phyloP scores from a whole-genome alignment of 2,113 vertebrate genomes.

The Dromas ardeola region DNA sequence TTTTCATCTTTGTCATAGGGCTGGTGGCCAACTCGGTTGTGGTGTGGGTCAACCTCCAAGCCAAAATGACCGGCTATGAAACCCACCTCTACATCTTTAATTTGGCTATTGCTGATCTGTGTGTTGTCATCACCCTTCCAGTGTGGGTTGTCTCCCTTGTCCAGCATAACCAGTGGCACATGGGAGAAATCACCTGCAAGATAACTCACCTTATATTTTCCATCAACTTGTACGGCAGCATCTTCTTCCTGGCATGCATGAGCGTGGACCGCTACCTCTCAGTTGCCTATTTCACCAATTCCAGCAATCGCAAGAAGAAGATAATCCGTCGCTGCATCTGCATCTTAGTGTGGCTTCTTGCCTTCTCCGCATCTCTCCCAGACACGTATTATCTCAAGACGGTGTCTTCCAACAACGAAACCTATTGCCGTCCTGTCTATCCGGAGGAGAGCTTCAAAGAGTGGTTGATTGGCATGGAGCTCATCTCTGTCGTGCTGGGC shows the following conservation, averaged over 20 bases:
- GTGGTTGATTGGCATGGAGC: constrained; percentile 87
- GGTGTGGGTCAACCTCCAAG: constrained; percentile 92
- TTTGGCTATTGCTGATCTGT: constrained; percentile 88
- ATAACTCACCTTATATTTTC: constrained; percentile 89
- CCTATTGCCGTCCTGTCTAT: constrained; percentile 84
- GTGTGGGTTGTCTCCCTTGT: constrained; percentile 88
- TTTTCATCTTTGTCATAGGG: constrained; percentile 91
- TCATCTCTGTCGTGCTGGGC: constrained; percentile 84
- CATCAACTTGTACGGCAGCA: constrained; percentile 91
- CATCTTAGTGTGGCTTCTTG: constrained; percentile 87
- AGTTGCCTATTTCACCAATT: constrained; percentile 67
- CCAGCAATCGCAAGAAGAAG: constrained; percentile 75
- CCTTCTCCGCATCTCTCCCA: constrained; percentile 81
- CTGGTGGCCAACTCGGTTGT: constrained; percentile 90
- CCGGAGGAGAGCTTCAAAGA: constrained; percentile 80
- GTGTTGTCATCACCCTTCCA: constrained; percentile 87
- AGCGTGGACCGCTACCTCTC: constrained; percentile 93
- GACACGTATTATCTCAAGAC: constrained; percentile 90
- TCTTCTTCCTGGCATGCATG: constrained; percentile 94
- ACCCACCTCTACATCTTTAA: constrained; percentile 94
- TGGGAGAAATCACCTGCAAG: constrained; percentile 87
- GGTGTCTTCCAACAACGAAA: constrained; percentile 75
- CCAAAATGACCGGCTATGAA: constrained; percentile 86
- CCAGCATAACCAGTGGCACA: constrained; percentile 88
- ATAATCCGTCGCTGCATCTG: constrained; percentile 78